A percentile compares a stretch with the other conserved stretches of the same genome.
phyloP scores from a whole-genome alignment of 2,797 vertebrate genomes.

The Geotrypetes seraphini region DNA sequence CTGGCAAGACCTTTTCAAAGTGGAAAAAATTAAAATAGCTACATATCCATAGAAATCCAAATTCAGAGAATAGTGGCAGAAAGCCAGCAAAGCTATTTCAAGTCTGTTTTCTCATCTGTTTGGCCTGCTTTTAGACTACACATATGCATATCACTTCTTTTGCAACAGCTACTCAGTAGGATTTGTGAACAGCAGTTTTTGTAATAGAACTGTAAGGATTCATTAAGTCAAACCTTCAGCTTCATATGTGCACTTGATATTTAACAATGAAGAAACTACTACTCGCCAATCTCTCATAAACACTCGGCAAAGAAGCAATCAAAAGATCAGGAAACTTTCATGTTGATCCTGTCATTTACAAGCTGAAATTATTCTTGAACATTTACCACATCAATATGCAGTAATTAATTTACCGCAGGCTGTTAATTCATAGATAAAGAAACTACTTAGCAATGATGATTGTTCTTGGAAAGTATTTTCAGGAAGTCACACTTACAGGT shows the following conservation, averaged over 20 bases:
- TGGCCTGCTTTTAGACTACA: conserved; percentile 53
- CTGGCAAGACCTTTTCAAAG: conserved; percentile 48
- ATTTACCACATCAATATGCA: conserved; percentile 17
- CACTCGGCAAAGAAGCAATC: conserved; percentile 4
- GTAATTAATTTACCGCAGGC: too few species aligned
- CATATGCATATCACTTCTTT: conserved; percentile 54
- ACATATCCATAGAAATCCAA: conserved; percentile 55
- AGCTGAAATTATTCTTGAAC: conserved; percentile 21
- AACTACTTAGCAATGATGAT: too few species aligned
- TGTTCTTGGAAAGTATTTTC: too few species aligned
- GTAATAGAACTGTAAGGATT: conserved; percentile 34
- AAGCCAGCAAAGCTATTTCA: conserved; percentile 50
- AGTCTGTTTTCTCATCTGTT: conserved; percentile 59
- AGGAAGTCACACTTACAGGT: too few species aligned
- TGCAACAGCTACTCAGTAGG: conserved; percentile 48
- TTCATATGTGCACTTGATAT: too few species aligned
- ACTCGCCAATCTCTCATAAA: not conserved
- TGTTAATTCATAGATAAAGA: too few species aligned
- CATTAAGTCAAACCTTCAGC: conserved; percentile 34
- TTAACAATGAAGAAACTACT: too few species aligned
- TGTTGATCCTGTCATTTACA: conserved; percentile 6
- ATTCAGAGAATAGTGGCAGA: conserved; percentile 51
- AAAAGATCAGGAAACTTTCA: conserved; percentile 12
- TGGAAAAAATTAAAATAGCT: conserved; percentile 52
- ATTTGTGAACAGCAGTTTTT: conserved; percentile 39